These are phyloP conservation scores for Neopelma chrysocephalum DNA, from an alignment of 2,797 vertebrate genomes.

Conservation along the genomic window DNA sequence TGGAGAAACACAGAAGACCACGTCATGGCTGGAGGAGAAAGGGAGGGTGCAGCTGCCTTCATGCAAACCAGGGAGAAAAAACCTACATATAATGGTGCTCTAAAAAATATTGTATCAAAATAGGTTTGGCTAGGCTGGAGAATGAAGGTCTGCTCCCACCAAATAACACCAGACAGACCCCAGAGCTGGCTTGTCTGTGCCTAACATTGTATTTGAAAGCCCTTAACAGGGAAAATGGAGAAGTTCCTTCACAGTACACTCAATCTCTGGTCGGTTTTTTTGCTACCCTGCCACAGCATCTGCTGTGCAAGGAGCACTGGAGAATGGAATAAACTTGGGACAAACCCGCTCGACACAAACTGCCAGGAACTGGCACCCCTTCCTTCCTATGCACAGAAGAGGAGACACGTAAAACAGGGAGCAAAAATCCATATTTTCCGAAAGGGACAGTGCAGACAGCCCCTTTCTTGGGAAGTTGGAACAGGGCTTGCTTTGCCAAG, in stretches of 20 bases:
- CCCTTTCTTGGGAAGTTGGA: background rate
- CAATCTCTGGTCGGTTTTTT: background rate
- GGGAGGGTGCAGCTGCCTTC: background rate
- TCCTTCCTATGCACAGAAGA: background rate
- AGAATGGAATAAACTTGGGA: background rate
- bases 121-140: background rate
- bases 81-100: background rate
- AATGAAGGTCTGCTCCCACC: background rate
- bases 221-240: accelerated
- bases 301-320: background rate
- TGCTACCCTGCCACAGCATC: background rate
- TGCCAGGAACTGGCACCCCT: background rate
- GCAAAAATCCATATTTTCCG: background rate
- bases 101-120: background rate
- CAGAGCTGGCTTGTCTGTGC: background rate
- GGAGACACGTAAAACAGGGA: background rate
- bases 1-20: slow-evolving; percentile 49
- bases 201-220: background rate
- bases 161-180: background rate
- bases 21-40: background rate
- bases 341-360: accelerated
- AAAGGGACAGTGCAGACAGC: accelerated
- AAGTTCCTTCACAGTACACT: background rate
- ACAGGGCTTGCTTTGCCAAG: background rate
- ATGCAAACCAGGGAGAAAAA: background rate